A percentile compares a stretch with the other conserved stretches of the same genome.
These are phyloP conservation scores for Eidolon dupreanum DNA, from an alignment of 2,797 vertebrate species.

Conservation along the genomic window DNA sequence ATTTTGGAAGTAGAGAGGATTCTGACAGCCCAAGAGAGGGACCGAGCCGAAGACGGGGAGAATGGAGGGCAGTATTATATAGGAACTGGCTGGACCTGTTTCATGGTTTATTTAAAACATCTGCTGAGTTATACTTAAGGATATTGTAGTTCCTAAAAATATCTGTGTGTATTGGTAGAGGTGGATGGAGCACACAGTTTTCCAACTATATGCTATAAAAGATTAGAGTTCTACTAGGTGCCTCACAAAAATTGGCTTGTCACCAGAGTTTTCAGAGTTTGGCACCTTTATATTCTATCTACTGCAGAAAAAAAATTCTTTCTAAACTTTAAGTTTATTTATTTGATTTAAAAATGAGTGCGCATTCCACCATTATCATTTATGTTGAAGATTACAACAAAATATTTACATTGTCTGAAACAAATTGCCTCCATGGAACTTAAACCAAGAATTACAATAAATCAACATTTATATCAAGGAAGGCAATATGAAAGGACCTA, in stretches of 20 bases:
- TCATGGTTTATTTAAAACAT: neutral
- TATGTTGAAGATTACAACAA: neutral
- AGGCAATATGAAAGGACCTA: neutral
- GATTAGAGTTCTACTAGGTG: neutral
- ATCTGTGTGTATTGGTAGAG: neutral
- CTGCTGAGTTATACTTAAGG: neutral
- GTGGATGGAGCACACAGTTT: neutral
- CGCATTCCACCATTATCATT: neutral
- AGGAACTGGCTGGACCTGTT: neutral
- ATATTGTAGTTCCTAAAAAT: neutral
- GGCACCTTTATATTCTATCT: neutral
- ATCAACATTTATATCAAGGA: neutral
- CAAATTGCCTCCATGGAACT: neutral
- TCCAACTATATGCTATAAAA: neutral
- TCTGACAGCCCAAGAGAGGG: neutral
- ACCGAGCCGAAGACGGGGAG: neutral
- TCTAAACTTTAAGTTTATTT: neutral
- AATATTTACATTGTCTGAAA: neutral
- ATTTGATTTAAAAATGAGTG: slow-evolving; percentile 35
- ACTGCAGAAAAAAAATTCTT: neutral
- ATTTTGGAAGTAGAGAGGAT: neutral
- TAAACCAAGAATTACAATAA: slow-evolving; percentile 9
- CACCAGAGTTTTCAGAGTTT: neutral
- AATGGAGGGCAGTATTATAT: neutral
- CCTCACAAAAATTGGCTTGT: neutral